Evolutionary conservation across 1,140 invertebrate species (phyloP), one percentile per base, ranked within the genome.

Genomic region (Hormaphis cornu): DNA sequence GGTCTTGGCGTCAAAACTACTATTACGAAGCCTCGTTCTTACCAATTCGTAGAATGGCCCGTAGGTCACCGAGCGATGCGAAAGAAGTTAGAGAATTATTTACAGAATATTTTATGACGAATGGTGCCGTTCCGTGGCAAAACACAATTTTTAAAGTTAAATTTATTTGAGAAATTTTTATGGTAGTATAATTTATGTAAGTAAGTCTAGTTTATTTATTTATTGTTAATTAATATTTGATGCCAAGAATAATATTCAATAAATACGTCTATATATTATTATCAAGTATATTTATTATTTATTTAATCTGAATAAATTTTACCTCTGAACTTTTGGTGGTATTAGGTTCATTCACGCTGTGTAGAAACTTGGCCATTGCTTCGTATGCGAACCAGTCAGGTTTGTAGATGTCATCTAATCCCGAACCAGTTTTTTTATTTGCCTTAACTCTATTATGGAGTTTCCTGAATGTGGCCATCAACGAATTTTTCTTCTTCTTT

Each of bases 401-500:
- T 58, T 71, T 73, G 35, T 71, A 75, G 30, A 75, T 46, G 46
- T 74, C 72, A 18, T 69, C 54, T n/a, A 42, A 14, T 8, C 71
- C 69, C 10, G 54, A 24, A 10, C 71, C 69, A 26, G 42, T 70
- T 42, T 56, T 70, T 50, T 52, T 56, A 33, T 53, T 71, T 24
- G 20, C 20, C 54, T 70, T 74, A 9, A 75, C 72, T 74, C 74
- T 75, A 2, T 9, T 40, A n/a, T 33, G 12, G 9, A 69, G 44
- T 24, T 33, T 63, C 59, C 74, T 69, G 46, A 70, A 75, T 1
- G 70, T 70, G 72, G 74, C 72, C 75, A 76, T 76, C 33, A 76
- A 70, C 0, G 72, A 70, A 35, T 76, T 73, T 70, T 75, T 76
- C 69, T 76, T 76, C 58, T 72, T 74, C 6, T 42, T 75, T 75